Percentiles rank a stretch among this genome's conserved stretches.
Evolutionary conservation across 2,888 invertebrate species (phyloP).

Genomic region (Hydriomena furcata): DNA sequence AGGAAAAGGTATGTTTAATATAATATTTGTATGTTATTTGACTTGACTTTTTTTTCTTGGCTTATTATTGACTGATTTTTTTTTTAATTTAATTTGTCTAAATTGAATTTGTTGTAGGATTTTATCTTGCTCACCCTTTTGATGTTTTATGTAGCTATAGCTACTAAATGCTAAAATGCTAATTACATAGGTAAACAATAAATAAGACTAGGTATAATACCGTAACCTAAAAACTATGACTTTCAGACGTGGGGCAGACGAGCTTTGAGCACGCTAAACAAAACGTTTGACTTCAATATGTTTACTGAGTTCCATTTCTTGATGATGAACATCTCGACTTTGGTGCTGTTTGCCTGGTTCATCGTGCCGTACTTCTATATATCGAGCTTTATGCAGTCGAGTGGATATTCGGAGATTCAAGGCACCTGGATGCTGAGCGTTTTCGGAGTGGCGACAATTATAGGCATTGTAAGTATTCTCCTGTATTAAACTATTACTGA

Average conservation of each 20-base stretch:
- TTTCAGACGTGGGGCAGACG: slow-evolving; percentile 89
- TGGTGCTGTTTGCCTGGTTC: slow-evolving; percentile 95
- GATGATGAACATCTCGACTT: slow-evolving; percentile 93
- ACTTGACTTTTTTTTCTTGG: too few species aligned
- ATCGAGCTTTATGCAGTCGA: slow-evolving; percentile 88
- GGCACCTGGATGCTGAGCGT: slow-evolving; percentile 92
- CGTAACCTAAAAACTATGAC: not conserved
- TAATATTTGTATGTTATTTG: too few species aligned
- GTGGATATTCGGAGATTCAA: slow-evolving; percentile 85
- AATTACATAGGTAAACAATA: too few species aligned
- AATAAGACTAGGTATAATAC: too few species aligned
- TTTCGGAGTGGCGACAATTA: slow-evolving; percentile 94
- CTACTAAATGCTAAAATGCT: too few species aligned
- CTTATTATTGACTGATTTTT: too few species aligned
- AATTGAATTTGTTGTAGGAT: too few species aligned
- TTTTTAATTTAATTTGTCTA: too few species aligned
- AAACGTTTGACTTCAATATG: slow-evolving; percentile 92
- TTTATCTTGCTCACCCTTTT: too few species aligned
- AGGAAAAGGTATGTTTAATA: slow-evolving; percentile 85
- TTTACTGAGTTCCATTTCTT: slow-evolving; percentile 92
- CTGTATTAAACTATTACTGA: too few species aligned
- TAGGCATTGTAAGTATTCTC: slow-evolving; percentile 89
- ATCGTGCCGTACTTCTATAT: slow-evolving; percentile 98
- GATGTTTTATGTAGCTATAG: too few species aligned
- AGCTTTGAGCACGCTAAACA: slow-evolving; percentile 85